A percentile compares a stretch with the other conserved stretches of the same genome.
These are phyloP conservation scores for Cecropterus lyciades DNA, from an alignment of 1,140 invertebrate genomes.

Conservation along the genomic window DNA sequence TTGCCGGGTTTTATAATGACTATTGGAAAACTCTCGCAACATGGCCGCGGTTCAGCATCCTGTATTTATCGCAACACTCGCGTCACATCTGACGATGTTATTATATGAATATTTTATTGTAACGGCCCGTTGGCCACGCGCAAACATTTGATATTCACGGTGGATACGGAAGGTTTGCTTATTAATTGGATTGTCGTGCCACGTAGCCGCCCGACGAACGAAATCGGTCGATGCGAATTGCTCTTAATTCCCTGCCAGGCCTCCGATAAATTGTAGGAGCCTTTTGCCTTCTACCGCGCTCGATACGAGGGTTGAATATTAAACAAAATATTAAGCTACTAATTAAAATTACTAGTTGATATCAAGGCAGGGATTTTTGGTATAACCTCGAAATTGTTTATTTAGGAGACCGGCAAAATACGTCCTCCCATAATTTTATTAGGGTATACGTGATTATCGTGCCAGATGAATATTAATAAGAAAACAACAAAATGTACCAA, in stretches of 20 bases:
- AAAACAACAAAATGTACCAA: conserved; percentile 12
- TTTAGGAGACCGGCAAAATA: conserved; percentile 12
- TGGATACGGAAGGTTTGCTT: too few relatives aligned
- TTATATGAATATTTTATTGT: conserved; percentile 76
- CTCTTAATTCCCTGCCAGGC: conserved; percentile 71
- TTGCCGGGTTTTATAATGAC: conserved; percentile 36
- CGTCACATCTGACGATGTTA: conserved; percentile 55
- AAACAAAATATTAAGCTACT: conserved; percentile 53
- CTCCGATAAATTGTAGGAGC: conserved; percentile 56
- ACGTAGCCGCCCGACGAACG: too few relatives aligned
- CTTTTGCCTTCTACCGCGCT: conserved; percentile 45
- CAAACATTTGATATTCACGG: conserved; percentile 75
- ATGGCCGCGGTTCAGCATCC: conserved; percentile 30
- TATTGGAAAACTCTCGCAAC: conserved; percentile 42
- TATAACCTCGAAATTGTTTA: too few relatives aligned
- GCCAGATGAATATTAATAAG: conserved; percentile 38
- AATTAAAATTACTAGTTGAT: conserved; percentile 43
- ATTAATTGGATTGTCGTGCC: conserved; percentile 77
- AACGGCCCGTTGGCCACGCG: conserved; percentile 59
- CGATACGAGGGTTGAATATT: conserved; percentile 50
- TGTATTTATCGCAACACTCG: conserved; percentile 42
- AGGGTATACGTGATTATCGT: conserved; percentile 16
- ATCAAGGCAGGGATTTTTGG: conserved; percentile 35
- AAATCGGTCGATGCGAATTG: conserved; percentile 64
- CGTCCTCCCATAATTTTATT: conserved; percentile 7